phyloP scores from a whole-genome alignment of 53 echinoderm and acorn worm genomes.

The Luidia sarsii region DNA sequence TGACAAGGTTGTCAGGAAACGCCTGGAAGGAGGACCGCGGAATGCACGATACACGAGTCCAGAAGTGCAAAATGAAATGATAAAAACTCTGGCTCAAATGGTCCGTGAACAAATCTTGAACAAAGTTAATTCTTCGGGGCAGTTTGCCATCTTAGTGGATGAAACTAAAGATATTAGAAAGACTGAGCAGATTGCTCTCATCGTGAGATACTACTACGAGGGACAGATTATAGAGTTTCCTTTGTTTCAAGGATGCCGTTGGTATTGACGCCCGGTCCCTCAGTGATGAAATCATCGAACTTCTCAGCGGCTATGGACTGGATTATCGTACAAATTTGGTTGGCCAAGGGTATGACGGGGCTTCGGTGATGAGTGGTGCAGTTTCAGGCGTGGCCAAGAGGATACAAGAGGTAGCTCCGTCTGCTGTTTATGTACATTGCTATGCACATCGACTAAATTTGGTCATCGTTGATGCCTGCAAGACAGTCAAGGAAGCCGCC shows the following conservation, averaged over 20 bases:
- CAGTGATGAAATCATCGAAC: constrained; percentile 7
- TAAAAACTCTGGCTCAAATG: constrained; percentile 34
- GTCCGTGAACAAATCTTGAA: constrained; percentile 40
- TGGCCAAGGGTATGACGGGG: constrained; percentile 64
- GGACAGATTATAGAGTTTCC: constrained; percentile 37
- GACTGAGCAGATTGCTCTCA: constrained; percentile 41
- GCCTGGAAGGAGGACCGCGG: too few relatives aligned
- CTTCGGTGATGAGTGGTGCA: constrained; percentile 52
- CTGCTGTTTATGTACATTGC: constrained; percentile 48
- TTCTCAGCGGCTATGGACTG: constrained; percentile 15
- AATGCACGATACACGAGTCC: constrained; percentile 58
- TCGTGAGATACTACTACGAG: constrained; percentile 37
- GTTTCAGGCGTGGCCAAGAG: constrained; percentile 41
- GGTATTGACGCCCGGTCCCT: constrained; percentile 52
- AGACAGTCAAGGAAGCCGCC: constrained; percentile 11
- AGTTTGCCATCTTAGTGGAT: constrained; percentile 49
- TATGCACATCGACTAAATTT: constrained; percentile 49
- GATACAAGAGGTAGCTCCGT: constrained; percentile 19
- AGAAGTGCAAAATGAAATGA: constrained; percentile 42
- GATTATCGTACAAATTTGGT: constrained; percentile 14
- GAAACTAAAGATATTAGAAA: constrained; percentile 53
- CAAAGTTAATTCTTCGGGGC: constrained; percentile 17
- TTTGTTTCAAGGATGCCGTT: constrained; percentile 33
- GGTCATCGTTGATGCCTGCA: constrained; percentile 26
- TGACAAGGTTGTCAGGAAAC: too few relatives aligned